These are phyloP conservation scores for Malurus splendens DNA, from an alignment of 2,797 vertebrate species.

Conservation along the genomic window DNA sequence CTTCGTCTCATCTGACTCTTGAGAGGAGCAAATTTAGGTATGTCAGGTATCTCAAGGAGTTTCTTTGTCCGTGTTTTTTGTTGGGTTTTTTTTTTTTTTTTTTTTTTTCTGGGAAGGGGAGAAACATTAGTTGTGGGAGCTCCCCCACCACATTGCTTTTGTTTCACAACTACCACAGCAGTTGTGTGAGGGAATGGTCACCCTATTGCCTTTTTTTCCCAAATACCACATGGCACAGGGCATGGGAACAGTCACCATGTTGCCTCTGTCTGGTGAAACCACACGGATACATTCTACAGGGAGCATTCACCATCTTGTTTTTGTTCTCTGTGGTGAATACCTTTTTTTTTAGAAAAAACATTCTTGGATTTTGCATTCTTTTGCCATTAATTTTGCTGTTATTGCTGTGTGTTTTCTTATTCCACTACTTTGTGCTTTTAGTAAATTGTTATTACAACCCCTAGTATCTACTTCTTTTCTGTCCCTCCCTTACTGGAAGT, in stretches of 20 bases:
- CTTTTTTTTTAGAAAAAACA: background rate
- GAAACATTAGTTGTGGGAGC: fast-evolving
- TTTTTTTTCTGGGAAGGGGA: background rate
- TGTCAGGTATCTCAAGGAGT: background rate
- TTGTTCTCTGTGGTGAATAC: background rate
- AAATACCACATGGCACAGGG: background rate
- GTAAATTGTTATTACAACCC: background rate
- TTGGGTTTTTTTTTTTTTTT: background rate
- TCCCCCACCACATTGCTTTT: background rate
- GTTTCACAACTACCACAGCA: background rate
- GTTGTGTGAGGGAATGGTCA: background rate
- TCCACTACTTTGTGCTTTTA: background rate
- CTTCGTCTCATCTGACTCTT: background rate
- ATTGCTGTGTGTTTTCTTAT: background rate
- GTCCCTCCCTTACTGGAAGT: background rate
- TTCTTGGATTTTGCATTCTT: fast-evolving
- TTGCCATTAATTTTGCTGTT: background rate
- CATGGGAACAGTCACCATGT: background rate
- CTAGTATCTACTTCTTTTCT: no score
- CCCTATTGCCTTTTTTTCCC: background rate
- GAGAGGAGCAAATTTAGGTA: background rate
- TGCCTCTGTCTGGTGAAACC: background rate
- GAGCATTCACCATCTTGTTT: background rate
- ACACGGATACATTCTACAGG: fast-evolving
- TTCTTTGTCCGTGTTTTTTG: background rate